Percentiles rank a stretch among this genome's conserved stretches.
These are phyloP conservation scores for Salminus brasiliensis DNA, from an alignment of 2,113 vertebrate species.

Conservation along the genomic window DNA sequence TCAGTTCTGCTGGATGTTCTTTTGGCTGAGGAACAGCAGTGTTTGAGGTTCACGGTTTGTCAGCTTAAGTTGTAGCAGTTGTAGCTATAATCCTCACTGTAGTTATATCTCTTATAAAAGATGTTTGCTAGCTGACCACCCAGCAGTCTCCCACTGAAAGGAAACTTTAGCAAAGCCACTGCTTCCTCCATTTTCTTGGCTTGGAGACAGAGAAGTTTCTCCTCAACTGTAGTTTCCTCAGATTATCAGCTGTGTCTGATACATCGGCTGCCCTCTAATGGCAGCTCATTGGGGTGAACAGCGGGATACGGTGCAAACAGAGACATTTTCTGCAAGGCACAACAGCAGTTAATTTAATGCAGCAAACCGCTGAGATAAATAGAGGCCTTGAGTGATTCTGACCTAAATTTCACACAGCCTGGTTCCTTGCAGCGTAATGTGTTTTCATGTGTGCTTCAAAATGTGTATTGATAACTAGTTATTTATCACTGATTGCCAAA, in stretches of 20 bases:
- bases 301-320: background rate
- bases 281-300: background rate
- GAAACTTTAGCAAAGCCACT: no score
- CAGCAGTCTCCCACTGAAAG: no score
- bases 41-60: no score
- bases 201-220: no score
- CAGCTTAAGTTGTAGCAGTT: no score
- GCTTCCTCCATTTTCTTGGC: no score
- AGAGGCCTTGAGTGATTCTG: background rate
- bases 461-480: background rate
- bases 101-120: background rate
- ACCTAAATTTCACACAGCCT: background rate
- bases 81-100: no score
- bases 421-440: background rate
- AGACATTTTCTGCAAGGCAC: background rate
- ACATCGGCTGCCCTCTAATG: background rate
- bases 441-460: background rate
- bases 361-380: slow-evolving; percentile 4
- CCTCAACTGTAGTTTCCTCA: background rate
- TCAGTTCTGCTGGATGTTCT: no score
- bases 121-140: no score
- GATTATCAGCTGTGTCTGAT: background rate
- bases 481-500: background rate
- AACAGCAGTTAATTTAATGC: background rate
- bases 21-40: no score